These are phyloP conservation scores for Sarcophaga variegata DNA, from an alignment of 2,888 invertebrate species.

Conservation along the genomic window DNA sequence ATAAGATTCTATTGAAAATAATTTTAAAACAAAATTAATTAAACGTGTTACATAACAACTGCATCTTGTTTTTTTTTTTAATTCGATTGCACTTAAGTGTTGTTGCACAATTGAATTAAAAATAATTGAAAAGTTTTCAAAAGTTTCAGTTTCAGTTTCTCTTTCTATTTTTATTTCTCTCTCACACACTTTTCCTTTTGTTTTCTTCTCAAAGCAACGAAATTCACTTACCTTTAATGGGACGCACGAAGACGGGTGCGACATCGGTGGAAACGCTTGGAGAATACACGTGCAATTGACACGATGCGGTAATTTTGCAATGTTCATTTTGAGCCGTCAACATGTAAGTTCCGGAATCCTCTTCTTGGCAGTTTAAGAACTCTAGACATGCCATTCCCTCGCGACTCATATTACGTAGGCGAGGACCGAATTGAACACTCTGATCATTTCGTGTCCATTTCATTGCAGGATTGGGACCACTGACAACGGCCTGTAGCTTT, in stretches of 20 bases:
- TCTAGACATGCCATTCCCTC: slow-evolving; percentile 90
- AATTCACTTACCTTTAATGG: slow-evolving; percentile 85
- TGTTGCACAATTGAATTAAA: slow-evolving; percentile 12
- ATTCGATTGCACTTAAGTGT: background rate
- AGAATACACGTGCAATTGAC: slow-evolving; percentile 87
- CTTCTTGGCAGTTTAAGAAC: slow-evolving; percentile 85
- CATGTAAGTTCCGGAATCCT: slow-evolving; percentile 90
- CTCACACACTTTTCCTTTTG: background rate
- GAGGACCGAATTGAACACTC: slow-evolving; percentile 80
- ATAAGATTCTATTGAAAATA: slow-evolving; percentile 81
- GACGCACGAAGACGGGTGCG: slow-evolving; percentile 88
- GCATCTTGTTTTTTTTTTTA: background rate
- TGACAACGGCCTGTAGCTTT: slow-evolving; percentile 90
- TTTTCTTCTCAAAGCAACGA: background rate
- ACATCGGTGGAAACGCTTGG: slow-evolving; percentile 83
- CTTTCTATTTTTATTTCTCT: background rate
- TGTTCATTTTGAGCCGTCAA: slow-evolving; percentile 89
- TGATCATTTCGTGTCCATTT: slow-evolving; percentile 89
- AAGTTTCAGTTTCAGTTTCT: background rate
- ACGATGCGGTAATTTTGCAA: slow-evolving; percentile 87
- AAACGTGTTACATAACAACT: slow-evolving; percentile 47
- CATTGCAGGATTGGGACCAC: slow-evolving; percentile 87
- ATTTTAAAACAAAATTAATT: background rate
- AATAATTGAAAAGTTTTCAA: background rate
- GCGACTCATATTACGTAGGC: slow-evolving; percentile 80